Base-by-base conservation (phyloP, 1,140 invertebrate genomes). In the Uloborus diversus region DNA sequence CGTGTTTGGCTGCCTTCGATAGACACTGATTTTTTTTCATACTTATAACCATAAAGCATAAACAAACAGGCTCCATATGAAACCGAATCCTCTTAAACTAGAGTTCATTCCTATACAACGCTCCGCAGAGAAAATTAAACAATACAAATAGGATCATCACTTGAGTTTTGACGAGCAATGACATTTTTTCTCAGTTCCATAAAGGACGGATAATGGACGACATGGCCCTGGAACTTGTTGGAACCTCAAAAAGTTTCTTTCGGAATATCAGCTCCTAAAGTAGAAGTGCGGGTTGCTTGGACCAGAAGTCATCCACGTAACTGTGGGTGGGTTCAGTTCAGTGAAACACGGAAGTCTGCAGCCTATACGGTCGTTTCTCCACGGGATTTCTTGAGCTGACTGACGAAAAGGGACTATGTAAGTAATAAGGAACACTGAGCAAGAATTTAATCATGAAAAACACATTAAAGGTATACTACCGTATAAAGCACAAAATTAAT, bases 351-450 rank as follows among this genome's bases (percentile, higher is more conserved):
- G 76, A 79, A 7, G 76, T 62, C 62, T 79, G 51, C 76, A 79
- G 59, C 65, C 76, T 79, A 79, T 79, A 79, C 76, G 76, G 76
- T 79, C 76, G 76, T 79, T 62, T 79, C 76, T 79, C 76, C 76
- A 28, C 76, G 64, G 76, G 76, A 47, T 47, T 49, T 57, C 64
- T 79, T 79, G 76, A 79, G 76, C 76, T 79, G 76, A 79, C 76
- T 79, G 76, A 69, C 76, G 65, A 69, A 79, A 79, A 79, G 76
- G 73, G 73, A 37, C 51, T 62, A 69, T 9, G 53, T 79, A 37
- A 79, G 42, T 64, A 47, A 27, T 13, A 42, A 42, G 9, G 9
- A 9, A 42, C 37, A 42, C n/a, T n/a, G n/a, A n/a, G n/a, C n/a
- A n/a, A n/a, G n/a, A n/a, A n/a, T n/a, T n/a, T n/a, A n/a, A n/a